These are phyloP conservation scores for Lithophane socia DNA, from an alignment of 2,888 invertebrate genomes.

Conservation along the genomic window DNA sequence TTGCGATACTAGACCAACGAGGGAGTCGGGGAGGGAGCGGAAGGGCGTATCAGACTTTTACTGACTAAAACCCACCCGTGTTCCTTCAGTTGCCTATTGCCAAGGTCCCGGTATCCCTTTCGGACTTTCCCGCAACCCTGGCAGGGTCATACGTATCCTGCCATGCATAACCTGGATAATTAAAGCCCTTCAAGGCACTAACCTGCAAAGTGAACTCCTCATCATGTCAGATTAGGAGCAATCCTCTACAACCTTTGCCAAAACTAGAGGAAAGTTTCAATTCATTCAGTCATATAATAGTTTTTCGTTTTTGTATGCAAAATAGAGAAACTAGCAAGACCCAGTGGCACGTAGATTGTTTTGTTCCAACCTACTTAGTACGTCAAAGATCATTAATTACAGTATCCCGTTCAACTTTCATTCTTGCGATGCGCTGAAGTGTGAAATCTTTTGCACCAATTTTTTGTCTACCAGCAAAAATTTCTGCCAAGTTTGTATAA, in stretches of 20 bases:
- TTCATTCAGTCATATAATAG: background rate
- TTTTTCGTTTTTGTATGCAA: background rate
- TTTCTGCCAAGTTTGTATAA: background rate
- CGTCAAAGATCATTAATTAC: conserved; percentile 39
- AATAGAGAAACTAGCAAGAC: background rate
- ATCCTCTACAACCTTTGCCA: background rate
- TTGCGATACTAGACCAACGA: too few species aligned
- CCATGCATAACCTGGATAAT: too few species aligned
- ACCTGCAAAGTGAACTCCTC: background rate
- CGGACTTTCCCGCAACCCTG: too few species aligned
- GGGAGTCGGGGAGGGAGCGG: too few species aligned
- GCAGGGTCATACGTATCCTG: too few species aligned
- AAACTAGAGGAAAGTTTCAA: background rate
- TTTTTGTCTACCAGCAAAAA: conserved; percentile 36
- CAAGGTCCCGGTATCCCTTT: too few species aligned
- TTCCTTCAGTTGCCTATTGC: too few species aligned
- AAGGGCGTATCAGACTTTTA: too few species aligned
- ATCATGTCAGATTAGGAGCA: background rate
- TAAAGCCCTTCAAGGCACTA: too few species aligned
- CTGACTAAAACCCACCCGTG: too few species aligned
- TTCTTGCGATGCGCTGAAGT: conserved; percentile 19
- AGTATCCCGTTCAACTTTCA: conserved; percentile 35
- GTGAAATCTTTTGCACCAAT: conserved; percentile 4
- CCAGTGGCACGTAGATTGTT: conserved; percentile 2
- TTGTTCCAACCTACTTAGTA: conserved; percentile 42